Evolutionary conservation across 37 sponge, comb jelly and placozoan species (phyloP).

Genomic region (Tethya wilhelma): DNA sequence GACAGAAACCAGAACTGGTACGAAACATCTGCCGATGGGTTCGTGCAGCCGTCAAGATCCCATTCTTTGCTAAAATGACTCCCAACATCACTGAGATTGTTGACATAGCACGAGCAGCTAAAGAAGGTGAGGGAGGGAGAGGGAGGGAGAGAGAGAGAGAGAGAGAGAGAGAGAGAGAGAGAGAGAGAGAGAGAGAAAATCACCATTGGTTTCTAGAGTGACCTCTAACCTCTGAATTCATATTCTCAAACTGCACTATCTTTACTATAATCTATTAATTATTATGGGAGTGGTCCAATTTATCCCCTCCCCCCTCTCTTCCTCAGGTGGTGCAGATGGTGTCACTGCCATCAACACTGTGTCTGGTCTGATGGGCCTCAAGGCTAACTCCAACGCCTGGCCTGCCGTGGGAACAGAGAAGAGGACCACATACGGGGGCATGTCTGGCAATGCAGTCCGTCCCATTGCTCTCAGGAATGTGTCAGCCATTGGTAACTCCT

Average conservation of each 20-base stretch:
- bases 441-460: constrained; percentile 88
- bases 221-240: too few relatives aligned
- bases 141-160: too few relatives aligned
- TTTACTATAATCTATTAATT: too few relatives aligned
- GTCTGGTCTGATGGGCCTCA: constrained; percentile 94
- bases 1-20: constrained; percentile 91
- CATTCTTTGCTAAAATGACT: constrained; percentile 96
- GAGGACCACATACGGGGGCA: constrained; percentile 91
- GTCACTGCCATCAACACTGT: constrained; percentile 96
- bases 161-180: constrained; percentile 12
- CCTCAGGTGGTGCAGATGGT: constrained; percentile 88
- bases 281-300: too few relatives aligned
- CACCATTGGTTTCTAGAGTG: too few relatives aligned
- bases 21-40: constrained; percentile 95
- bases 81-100: constrained; percentile 55
- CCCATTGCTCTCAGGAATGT: constrained; percentile 93
- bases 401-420: constrained; percentile 82
- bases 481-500: constrained; percentile 75
- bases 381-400: constrained; percentile 72
- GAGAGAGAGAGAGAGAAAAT: not conserved
- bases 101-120: constrained; percentile 29
- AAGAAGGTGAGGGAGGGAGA: constrained; percentile 15
- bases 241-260: not conserved
- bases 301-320: not conserved
- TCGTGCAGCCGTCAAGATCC: constrained; percentile 82